Conservation (phyloP, 2,888 invertebrate species). For the Lypha dubia region DNA sequence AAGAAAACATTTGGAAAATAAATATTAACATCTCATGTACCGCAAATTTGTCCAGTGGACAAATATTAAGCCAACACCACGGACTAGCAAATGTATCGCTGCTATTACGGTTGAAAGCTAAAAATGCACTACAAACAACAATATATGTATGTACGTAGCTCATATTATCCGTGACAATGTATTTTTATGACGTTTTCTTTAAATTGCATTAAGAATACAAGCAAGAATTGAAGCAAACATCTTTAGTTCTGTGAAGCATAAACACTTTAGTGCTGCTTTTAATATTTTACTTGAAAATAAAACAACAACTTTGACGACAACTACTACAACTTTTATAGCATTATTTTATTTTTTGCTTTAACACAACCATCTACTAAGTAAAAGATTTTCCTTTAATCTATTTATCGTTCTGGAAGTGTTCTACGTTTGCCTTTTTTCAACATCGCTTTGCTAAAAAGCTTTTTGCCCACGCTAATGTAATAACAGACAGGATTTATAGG, state of each 20-base stretch:
- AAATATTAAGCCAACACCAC: slow-evolving; percentile 6
- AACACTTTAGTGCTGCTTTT: background rate
- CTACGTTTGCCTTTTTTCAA: background rate
- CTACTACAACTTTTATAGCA: background rate
- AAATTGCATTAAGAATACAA: background rate
- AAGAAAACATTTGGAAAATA: slow-evolving; percentile 28
- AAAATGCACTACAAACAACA: background rate
- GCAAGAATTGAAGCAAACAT: background rate
- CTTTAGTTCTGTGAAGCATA: background rate
- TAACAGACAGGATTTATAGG: slow-evolving; percentile 68
- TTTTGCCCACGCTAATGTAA: slow-evolving; percentile 38
- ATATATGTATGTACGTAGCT: no score
- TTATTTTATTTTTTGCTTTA: slow-evolving; percentile 20
- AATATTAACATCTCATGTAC: slow-evolving; percentile 68
- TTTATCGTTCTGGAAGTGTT: background rate
- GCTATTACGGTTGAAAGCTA: background rate
- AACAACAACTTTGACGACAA: slow-evolving; percentile 1
- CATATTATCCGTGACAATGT: background rate
- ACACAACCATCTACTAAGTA: slow-evolving; percentile 30
- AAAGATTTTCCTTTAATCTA: slow-evolving; percentile 30
- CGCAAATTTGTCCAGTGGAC: slow-evolving; percentile 70
- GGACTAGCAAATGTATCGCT: background rate
- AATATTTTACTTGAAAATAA: slow-evolving; percentile 2
- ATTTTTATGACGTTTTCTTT: slow-evolving; percentile 22
- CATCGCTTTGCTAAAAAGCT: slow-evolving; percentile 4